A percentile compares a stretch with the other conserved stretches of the same genome.
These are phyloP conservation scores for Drosophila siamana DNA, from an alignment of 2,888 invertebrate species.

Conservation along the genomic window DNA sequence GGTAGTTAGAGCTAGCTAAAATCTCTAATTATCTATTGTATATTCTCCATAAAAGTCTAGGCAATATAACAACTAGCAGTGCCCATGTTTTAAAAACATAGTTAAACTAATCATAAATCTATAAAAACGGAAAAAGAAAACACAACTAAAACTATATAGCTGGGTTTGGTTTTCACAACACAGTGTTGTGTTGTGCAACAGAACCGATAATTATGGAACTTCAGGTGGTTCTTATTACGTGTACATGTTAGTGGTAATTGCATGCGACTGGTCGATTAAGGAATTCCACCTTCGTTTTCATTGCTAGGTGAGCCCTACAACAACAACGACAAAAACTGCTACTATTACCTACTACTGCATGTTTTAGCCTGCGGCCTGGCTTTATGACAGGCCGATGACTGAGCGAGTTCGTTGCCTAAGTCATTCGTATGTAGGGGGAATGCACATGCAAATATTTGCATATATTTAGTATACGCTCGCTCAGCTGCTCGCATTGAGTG, in stretches of 20 bases:
- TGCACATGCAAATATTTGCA: slow-evolving; percentile 78
- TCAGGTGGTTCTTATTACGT: slow-evolving; percentile 20
- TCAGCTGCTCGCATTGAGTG: slow-evolving; percentile 34
- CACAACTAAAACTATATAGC: not conserved
- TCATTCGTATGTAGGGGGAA: slow-evolving; percentile 65
- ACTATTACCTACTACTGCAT: not conserved
- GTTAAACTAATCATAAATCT: slow-evolving; percentile 9
- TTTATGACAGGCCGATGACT: slow-evolving; percentile 71
- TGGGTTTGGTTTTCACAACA: slow-evolving; percentile 16
- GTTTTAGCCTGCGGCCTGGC: slow-evolving; percentile 27
- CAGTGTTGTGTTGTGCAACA: not conserved
- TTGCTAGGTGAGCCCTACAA: slow-evolving; percentile 9
- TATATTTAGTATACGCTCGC: slow-evolving; percentile 46
- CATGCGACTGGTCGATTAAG: slow-evolving; percentile 18
- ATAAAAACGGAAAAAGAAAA: not conserved
- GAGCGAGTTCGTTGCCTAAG: slow-evolving; percentile 76
- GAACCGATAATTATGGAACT: slow-evolving; percentile 14
- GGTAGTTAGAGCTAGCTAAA: too few relatives aligned
- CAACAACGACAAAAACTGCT: slow-evolving; percentile 11
- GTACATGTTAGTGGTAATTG: slow-evolving; percentile 20
- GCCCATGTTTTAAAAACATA: not conserved
- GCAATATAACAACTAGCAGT: too few relatives aligned
- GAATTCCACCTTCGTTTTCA: slow-evolving; percentile 30
- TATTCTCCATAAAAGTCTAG: too few relatives aligned
- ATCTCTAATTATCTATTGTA: too few relatives aligned